These are phyloP conservation scores for Montipora capitata DNA, from an alignment of 92 coral and sea anemone genomes.

Conservation along the genomic window DNA sequence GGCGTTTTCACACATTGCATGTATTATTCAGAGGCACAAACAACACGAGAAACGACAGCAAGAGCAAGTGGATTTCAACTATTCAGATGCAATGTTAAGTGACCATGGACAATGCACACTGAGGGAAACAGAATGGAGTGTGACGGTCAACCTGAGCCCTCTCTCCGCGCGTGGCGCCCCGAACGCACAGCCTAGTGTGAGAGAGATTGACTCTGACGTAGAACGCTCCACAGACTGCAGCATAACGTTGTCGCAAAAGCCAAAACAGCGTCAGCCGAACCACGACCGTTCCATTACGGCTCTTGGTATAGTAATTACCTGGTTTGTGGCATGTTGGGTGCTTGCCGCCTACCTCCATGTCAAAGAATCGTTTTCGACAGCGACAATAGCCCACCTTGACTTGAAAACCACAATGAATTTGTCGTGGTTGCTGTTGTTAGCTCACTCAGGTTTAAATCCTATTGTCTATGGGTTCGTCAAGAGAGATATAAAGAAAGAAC, in stretches of 20 bases:
- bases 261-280: slow-evolving; percentile 36
- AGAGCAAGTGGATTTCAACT: slow-evolving; percentile 57
- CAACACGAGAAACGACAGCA: slow-evolving; percentile 30
- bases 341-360: slow-evolving; percentile 50
- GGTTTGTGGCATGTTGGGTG: slow-evolving; percentile 31
- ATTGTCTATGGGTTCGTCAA: slow-evolving; percentile 42
- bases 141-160: slow-evolving; percentile 3
- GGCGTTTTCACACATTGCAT: slow-evolving; percentile 43
- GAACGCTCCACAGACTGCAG: slow-evolving; percentile 49
- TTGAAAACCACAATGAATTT: slow-evolving; percentile 39
- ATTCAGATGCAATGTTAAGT: slow-evolving; percentile 31
- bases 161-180: not conserved
- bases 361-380: slow-evolving; percentile 26
- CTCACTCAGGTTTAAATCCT: slow-evolving; percentile 48
- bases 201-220: slow-evolving; percentile 24
- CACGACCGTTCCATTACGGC: slow-evolving; percentile 52
- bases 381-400: not conserved
- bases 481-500: slow-evolving; percentile 51
- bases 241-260: slow-evolving; percentile 6
- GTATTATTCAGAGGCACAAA: slow-evolving; percentile 39
- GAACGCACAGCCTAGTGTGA: not conserved
- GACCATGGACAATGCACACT: slow-evolving; percentile 14
- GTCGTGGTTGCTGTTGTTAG: slow-evolving; percentile 43
- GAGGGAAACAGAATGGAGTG: slow-evolving; percentile 30
- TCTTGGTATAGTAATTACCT: slow-evolving; percentile 38